Evolutionary conservation across 2,113 vertebrate genomes (phyloP).

Genomic region (Oncorhynchus mykiss): DNA sequence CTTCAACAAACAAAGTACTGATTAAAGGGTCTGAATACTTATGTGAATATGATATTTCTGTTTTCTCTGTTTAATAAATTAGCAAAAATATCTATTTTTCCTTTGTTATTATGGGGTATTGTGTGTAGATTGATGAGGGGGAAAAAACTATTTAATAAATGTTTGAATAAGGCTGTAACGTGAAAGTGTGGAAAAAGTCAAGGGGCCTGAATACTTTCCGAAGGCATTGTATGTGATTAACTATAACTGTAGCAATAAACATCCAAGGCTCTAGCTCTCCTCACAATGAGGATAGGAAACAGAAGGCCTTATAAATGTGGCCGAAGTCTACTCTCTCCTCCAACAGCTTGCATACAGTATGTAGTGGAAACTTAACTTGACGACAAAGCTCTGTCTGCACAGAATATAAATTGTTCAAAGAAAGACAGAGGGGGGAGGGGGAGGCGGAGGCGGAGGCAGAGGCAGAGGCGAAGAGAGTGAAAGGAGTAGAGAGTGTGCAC

Average conservation of each 20-base stretch:
- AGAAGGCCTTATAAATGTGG: conserved; percentile 43
- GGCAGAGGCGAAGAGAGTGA: conserved; percentile 6
- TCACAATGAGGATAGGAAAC: conserved; percentile 45
- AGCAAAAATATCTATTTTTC: too few relatives aligned
- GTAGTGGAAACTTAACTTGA: conserved; percentile 71
- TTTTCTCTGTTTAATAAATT: too few relatives aligned
- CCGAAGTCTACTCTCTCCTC: conserved; percentile 47
- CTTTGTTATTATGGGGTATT: too few relatives aligned
- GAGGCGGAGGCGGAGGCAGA: not conserved
- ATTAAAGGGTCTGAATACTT: too few relatives aligned
- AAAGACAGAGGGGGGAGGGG: conserved; percentile 17
- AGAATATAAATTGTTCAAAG: conserved; percentile 54
- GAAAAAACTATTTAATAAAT: too few relatives aligned
- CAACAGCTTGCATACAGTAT: conserved; percentile 63
- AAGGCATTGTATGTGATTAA: too few relatives aligned
- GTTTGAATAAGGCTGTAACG: too few relatives aligned
- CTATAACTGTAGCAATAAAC: conserved; percentile 27
- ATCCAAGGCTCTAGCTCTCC: conserved; percentile 28
- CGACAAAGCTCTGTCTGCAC: conserved; percentile 66
- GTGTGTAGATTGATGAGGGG: too few relatives aligned
- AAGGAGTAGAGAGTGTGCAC: not conserved
- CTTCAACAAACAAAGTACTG: too few relatives aligned
- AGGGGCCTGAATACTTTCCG: too few relatives aligned
- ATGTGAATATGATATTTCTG: too few relatives aligned
- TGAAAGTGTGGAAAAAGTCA: too few relatives aligned